phyloP scores from a whole-genome alignment of 1,140 invertebrate genomes.

The Scylla paramamosain region DNA sequence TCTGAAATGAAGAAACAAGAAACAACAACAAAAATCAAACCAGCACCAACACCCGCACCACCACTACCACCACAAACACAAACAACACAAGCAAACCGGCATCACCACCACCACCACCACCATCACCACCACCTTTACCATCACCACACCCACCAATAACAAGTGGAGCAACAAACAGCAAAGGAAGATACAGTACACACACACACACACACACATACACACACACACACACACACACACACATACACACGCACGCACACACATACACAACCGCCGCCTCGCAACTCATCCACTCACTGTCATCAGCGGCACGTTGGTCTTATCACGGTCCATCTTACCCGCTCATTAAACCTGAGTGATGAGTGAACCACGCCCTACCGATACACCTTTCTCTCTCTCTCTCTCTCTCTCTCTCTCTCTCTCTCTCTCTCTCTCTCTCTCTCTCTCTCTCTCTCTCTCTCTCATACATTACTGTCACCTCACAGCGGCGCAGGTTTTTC shows the following conservation, averaged over 20 bases:
- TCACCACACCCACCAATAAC: no score
- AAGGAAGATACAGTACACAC: no score
- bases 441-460: slow-evolving; percentile 19
- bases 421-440: slow-evolving; percentile 20
- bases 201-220: no score
- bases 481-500: no score
- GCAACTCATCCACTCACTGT: not conserved
- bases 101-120: no score
- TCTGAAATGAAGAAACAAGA: no score
- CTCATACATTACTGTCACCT: not conserved
- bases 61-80: no score
- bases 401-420: slow-evolving; percentile 20
- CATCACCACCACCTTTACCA: no score
- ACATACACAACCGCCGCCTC: not conserved
- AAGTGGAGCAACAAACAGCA: no score
- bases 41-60: no score
- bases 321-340: not conserved
- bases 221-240: not conserved
- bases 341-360: not conserved
- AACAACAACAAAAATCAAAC: no score
- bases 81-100: no score
- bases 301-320: not conserved
- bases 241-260: not conserved
- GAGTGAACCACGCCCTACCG: not conserved
- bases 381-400: not conserved